Base-by-base conservation (phyloP, 2,888 invertebrate genomes). In the Scaeva pyrastri region DNA sequence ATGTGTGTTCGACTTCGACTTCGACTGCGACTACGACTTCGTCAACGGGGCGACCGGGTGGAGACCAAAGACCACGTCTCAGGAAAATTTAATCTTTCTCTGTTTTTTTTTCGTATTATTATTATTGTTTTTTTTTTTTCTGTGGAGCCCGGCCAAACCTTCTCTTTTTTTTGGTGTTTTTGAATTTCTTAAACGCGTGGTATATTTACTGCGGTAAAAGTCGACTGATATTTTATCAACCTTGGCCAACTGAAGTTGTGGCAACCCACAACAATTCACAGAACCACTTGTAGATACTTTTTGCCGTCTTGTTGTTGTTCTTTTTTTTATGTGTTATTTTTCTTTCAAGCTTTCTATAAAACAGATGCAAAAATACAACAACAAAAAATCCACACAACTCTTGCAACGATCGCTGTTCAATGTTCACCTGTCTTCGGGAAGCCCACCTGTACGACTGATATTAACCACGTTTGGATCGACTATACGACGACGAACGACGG, bases 391-490 rank as follows among this genome's bases (percentile, higher is more conserved):
- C 56, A 2, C 8, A 58, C 52, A 58, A 72, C 70, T 72, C 58
- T 58, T 31, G 55, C 36, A 60, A 58, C 52, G 36, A 64, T 50
- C 72, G 75, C 8, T 31, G n/a, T n/a, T n/a, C n/a, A n/a, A 31
- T 7, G 31, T 79, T 85, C 86, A 86, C 82, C 87, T 87, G 87
- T 62, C 77, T 79, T 72, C 60, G 64, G 79, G 87, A 83, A 87
- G 79, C 78, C 78, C 83, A 87, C 87, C 87, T 87, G 83, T 83
- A 79, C 72, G 78, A 87, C 87, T 87, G 83, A 77, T 74, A 74
- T 74, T 82, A 73, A 82, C 77, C 77, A 80, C 84, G 74, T 80
- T 80, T 62, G 52, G 64, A 66, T 68, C 76, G 68, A 77, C n/a
- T n/a, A n/a, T n/a, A n/a, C n/a, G n/a, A n/a, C n/a, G n/a, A n/a